Percentiles rank a stretch among this genome's conserved stretches.
Evolutionary conservation across 1,140 invertebrate species (phyloP).

Genomic region (Drosophila rufa): DNA sequence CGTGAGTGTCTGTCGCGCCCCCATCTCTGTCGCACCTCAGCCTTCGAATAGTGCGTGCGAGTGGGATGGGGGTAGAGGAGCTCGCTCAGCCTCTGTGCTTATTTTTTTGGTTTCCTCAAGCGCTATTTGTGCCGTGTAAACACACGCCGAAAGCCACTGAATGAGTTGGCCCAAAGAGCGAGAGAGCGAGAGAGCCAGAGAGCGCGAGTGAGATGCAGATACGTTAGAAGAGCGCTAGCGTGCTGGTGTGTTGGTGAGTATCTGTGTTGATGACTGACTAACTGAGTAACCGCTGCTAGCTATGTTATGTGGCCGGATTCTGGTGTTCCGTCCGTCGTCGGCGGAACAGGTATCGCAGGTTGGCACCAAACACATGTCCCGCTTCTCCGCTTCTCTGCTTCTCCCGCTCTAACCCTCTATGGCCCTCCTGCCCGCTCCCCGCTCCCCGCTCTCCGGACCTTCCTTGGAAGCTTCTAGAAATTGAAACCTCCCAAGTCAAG

Average conservation of each 20-base stretch:
- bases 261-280: constrained; percentile 77
- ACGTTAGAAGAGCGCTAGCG: constrained; percentile 61
- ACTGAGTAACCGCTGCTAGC: constrained; percentile 71
- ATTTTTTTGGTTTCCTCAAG: constrained; percentile 63
- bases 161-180: constrained; percentile 34
- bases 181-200: constrained; percentile 1
- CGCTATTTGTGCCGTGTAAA: constrained; percentile 36
- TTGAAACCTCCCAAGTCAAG: constrained; percentile 37
- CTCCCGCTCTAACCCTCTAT: constrained; percentile 4
- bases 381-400: constrained; percentile 16
- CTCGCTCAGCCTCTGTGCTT: constrained; percentile 14
- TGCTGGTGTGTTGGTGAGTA: constrained; percentile 18
- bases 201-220: constrained; percentile 42
- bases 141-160: constrained; percentile 32
- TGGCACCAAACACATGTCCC: constrained; percentile 80
- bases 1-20: constrained; percentile 14
- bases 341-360: constrained; percentile 81
- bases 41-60: constrained; percentile 10
- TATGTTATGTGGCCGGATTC: constrained; percentile 72
- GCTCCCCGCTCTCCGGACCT: constrained; percentile 9
- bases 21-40: constrained; percentile 17
- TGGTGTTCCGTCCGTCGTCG: constrained; percentile 58
- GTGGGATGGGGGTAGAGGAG: constrained; percentile 16
- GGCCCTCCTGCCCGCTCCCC: constrained; percentile 2
- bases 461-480: constrained; percentile 27